Conservation (phyloP, 2,888 invertebrate genomes). For the Seira musarum region DNA sequence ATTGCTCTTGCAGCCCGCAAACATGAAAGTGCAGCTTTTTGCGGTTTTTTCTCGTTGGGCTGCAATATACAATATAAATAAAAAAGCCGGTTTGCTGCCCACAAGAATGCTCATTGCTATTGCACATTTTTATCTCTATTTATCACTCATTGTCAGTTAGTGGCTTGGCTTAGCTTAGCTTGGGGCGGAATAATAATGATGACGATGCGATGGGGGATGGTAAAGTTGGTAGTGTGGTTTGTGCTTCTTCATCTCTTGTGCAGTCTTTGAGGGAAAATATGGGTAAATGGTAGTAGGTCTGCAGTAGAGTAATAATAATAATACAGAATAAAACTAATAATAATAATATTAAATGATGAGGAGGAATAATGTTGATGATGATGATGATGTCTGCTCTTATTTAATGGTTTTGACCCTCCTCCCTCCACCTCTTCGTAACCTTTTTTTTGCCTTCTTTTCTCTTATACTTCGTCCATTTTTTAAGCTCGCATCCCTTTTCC, state of each 20-base stretch:
- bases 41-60: too few relatives aligned
- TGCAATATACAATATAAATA: too few relatives aligned
- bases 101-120: neutral
- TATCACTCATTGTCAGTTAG: neutral
- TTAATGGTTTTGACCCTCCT: constrained; percentile 62
- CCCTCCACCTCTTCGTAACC: constrained; percentile 54
- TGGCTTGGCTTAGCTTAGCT: too few relatives aligned
- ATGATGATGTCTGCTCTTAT: constrained; percentile 54
- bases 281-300: constrained; percentile 28
- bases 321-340: too few relatives aligned
- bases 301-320: constrained; percentile 19
- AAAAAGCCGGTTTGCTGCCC: neutral
- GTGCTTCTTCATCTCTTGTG: constrained; percentile 9
- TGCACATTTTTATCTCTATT: constrained; percentile 1
- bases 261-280: neutral
- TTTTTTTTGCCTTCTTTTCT: constrained; percentile 38
- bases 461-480: constrained; percentile 5
- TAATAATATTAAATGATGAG: constrained; percentile 2
- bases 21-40: too few relatives aligned
- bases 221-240: too few relatives aligned
- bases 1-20: too few relatives aligned
- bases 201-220: neutral
- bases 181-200: constrained; percentile 8
- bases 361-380: constrained; percentile 9
- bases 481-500: constrained; percentile 30